phyloP scores from a whole-genome alignment of 2,888 invertebrate species.

The Cheilosia scutellata region DNA sequence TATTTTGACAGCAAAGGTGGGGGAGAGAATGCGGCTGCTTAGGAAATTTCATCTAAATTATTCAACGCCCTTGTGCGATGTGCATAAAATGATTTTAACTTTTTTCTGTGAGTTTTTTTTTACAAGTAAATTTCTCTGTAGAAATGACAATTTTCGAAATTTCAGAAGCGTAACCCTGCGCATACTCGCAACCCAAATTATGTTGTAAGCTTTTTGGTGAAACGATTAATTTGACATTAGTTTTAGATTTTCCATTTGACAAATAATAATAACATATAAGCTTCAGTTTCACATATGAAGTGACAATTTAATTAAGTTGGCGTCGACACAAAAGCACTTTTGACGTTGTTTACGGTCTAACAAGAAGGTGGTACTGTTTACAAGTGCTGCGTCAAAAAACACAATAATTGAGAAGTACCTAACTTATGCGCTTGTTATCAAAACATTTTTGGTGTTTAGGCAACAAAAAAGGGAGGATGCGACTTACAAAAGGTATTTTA shows the following conservation, averaged over 20 bases:
- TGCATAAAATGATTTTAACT: constrained; percentile 61
- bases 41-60: constrained; percentile 53
- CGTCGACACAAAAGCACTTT: constrained; percentile 26
- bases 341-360: constrained; percentile 58
- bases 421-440: constrained; percentile 36
- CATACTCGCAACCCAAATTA: constrained; percentile 54
- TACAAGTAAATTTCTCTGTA: not conserved
- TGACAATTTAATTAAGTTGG: constrained; percentile 74
- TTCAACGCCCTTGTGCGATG: constrained; percentile 62
- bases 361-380: constrained; percentile 53
- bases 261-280: constrained; percentile 8
- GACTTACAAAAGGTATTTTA: constrained; percentile 23
- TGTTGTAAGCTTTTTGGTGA: constrained; percentile 64
- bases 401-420: constrained; percentile 23
- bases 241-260: constrained; percentile 53
- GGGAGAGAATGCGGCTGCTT: constrained; percentile 19
- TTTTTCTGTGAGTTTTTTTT: not conserved
- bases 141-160: constrained; percentile 68
- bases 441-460: constrained; percentile 20
- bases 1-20: constrained; percentile 31
- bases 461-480: constrained; percentile 26
- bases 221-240: constrained; percentile 73
- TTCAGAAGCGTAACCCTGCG: constrained; percentile 67
- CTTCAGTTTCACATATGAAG: constrained; percentile 67
- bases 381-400: constrained; percentile 20